Conservation (phyloP, 2,888 invertebrate species). For the Andrena fulva region DNA sequence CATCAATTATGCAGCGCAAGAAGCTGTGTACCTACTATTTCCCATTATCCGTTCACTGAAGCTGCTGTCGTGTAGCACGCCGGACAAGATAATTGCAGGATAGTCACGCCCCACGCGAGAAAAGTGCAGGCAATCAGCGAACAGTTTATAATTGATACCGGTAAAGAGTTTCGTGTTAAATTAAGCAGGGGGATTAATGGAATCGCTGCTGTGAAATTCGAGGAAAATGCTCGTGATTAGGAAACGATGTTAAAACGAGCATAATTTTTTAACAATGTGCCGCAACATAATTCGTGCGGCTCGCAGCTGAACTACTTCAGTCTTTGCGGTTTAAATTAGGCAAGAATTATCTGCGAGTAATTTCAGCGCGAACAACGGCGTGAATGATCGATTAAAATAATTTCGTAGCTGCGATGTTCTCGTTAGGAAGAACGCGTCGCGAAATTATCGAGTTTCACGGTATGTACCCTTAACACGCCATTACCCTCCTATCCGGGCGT, state of each 20-base stretch:
- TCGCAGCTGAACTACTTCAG: too few species aligned
- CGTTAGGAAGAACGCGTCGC: not conserved
- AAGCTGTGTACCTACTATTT: not conserved
- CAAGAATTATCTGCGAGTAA: too few species aligned
- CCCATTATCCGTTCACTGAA: not conserved
- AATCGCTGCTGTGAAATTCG: not conserved
- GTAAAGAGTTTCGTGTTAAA: not conserved
- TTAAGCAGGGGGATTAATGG: not conserved
- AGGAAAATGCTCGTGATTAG: not conserved
- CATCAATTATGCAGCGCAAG: too few species aligned
- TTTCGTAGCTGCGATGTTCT: not conserved
- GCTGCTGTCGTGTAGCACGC: not conserved
- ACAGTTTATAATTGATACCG: not conserved
- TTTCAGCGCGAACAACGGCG: too few species aligned
- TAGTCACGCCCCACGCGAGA: not conserved
- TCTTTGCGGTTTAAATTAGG: too few species aligned
- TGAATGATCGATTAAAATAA: not conserved
- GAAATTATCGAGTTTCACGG: not conserved
- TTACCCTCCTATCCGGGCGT: not conserved
- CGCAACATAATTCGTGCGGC: too few species aligned
- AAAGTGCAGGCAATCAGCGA: not conserved
- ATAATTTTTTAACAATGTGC: too few species aligned
- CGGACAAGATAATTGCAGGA: slow-evolving; percentile 3
- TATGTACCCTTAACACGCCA: not conserved
- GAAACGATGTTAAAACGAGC: not conserved